These are phyloP conservation scores for Florisuga fusca DNA, from an alignment of 2,797 vertebrate species.

Conservation along the genomic window DNA sequence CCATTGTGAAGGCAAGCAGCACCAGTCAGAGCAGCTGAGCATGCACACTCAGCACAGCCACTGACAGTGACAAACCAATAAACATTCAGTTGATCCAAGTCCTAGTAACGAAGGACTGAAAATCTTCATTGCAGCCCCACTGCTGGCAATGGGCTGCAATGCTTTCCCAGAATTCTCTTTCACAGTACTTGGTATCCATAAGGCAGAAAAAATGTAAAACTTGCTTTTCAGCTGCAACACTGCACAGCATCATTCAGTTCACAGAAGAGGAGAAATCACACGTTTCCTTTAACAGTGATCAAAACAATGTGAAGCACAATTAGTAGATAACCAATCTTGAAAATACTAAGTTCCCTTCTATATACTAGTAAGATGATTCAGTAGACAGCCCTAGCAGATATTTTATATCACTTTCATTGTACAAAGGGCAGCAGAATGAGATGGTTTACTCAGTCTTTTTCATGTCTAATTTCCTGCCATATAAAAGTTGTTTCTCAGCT, in stretches of 20 bases:
- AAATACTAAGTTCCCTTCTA: background rate
- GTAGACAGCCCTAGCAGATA: background rate
- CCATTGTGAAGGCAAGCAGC: background rate
- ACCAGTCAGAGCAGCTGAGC: background rate
- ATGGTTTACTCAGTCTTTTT: background rate
- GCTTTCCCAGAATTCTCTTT: background rate
- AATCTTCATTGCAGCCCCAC: background rate
- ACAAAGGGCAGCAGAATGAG: background rate
- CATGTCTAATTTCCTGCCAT: background rate
- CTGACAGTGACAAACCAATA: background rate
- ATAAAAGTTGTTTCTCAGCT: background rate
- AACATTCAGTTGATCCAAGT: accelerated
- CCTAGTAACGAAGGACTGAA: background rate
- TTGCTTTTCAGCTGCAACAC: background rate
- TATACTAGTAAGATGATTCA: background rate
- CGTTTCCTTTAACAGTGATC: background rate
- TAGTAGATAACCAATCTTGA: background rate
- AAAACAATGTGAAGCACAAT: background rate
- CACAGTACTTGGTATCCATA: background rate
- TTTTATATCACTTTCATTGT: background rate
- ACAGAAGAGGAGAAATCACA: background rate
- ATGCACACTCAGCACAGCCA: background rate
- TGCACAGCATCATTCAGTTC: background rate
- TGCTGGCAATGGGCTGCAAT: background rate
- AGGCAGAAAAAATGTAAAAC: background rate